Evolutionary conservation across 2,888 invertebrate genomes (phyloP).

Genomic region (Drosophila neonasuta): DNA sequence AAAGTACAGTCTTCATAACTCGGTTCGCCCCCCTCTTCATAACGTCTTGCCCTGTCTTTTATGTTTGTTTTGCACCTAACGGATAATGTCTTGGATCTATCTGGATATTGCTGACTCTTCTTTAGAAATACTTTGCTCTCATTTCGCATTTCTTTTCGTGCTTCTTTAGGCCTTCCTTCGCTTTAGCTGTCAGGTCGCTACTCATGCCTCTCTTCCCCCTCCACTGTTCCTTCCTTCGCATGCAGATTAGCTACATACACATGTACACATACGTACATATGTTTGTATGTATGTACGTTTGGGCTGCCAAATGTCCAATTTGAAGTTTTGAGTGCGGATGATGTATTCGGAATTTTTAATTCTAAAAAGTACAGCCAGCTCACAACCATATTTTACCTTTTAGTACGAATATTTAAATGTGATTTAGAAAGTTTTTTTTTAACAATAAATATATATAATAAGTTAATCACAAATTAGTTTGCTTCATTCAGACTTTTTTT

Average conservation of each 20-base stretch:
- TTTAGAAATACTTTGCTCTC: slow-evolving; percentile 3
- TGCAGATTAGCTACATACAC: slow-evolving; percentile 6
- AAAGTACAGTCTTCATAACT: slow-evolving; percentile 44
- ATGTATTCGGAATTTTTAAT: no score
- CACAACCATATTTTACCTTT: no score
- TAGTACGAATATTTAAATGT: no score
- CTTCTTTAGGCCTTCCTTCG: slow-evolving; percentile 27
- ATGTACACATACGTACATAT: neutral
- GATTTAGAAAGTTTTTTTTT: no score
- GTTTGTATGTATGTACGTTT: neutral
- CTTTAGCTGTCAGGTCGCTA: slow-evolving; percentile 26
- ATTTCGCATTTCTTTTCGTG: slow-evolving; percentile 1
- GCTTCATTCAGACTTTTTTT: no score
- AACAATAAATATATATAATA: no score
- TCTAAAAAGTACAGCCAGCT: no score
- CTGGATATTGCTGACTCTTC: slow-evolving; percentile 41
- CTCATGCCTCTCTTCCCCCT: neutral
- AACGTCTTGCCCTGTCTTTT: no score
- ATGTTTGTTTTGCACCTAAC: slow-evolving; percentile 20
- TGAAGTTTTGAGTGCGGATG: no score
- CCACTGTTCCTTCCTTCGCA: neutral
- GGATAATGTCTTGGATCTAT: slow-evolving; percentile 42
- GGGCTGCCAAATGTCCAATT: no score
- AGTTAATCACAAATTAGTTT: no score
- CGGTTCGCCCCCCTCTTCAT: neutral